phyloP scores from a whole-genome alignment of 1,140 invertebrate genomes.

The Aphelenchoides besseyi region DNA sequence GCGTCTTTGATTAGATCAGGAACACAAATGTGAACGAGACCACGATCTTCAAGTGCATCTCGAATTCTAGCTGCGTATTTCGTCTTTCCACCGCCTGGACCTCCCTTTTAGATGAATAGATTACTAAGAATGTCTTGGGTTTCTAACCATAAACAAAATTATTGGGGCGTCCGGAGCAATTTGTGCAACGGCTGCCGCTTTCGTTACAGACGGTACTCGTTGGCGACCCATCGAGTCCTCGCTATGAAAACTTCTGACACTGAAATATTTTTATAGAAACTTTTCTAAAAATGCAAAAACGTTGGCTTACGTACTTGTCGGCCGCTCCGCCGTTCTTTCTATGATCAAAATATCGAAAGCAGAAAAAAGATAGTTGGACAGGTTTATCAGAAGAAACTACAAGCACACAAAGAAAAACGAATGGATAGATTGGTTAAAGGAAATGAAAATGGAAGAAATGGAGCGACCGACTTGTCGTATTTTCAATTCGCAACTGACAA shows the following conservation, averaged over 20 bases:
- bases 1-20: constrained; percentile 56
- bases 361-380: neutral
- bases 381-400: neutral
- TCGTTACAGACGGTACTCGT: constrained; percentile 46
- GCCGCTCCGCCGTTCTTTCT: neutral
- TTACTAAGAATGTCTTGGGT: neutral
- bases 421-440: neutral
- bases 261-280: too few species aligned
- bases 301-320: neutral
- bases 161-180: constrained; percentile 58
- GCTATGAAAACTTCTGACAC: neutral
- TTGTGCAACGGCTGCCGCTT: constrained; percentile 56
- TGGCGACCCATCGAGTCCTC: constrained; percentile 17
- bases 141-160: constrained; percentile 59
- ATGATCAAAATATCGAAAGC: neutral
- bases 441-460: neutral
- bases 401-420: neutral
- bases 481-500: neutral
- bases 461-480: neutral
- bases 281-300: neutral
- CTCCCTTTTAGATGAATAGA: constrained; percentile 41
- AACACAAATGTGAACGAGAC: constrained; percentile 62
- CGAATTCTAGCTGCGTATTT: constrained; percentile 53
- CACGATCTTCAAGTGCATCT: constrained; percentile 47
- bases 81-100: constrained; percentile 61